Evolutionary conservation across 1,140 invertebrate genomes (phyloP).

Genomic region (Dolichoris vasculosae): DNA sequence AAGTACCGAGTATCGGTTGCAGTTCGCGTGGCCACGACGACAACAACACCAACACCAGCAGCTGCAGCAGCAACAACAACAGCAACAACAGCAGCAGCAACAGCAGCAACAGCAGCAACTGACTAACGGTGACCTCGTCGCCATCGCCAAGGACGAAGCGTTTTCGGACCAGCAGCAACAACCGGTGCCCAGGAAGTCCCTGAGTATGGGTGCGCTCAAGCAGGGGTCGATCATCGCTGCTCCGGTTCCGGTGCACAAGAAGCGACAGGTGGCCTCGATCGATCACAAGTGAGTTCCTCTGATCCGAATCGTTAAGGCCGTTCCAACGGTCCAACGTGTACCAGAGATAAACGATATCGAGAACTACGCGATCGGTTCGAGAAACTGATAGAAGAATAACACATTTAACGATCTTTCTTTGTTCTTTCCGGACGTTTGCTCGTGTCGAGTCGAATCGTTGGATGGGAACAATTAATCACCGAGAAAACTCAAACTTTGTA

Average conservation of each 20-base stretch:
- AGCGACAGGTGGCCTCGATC: slow-evolving; percentile 74
- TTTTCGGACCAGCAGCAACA: slow-evolving; percentile 5
- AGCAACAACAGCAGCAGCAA: slow-evolving; percentile 78
- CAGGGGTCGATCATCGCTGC: slow-evolving; percentile 72
- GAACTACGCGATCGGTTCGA: too few relatives aligned
- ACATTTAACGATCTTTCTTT: too few relatives aligned
- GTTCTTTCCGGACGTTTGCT: too few relatives aligned
- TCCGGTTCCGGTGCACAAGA: slow-evolving; percentile 78
- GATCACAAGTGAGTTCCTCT: slow-evolving; percentile 66
- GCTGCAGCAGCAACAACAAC: slow-evolving; percentile 77
- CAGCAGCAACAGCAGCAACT: slow-evolving; percentile 76
- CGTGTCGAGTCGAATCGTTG: too few relatives aligned
- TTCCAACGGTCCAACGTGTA: neutral
- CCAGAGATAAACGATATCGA: too few relatives aligned
- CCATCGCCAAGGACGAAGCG: slow-evolving; percentile 45
- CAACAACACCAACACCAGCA: slow-evolving; percentile 80
- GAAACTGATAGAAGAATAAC: too few relatives aligned
- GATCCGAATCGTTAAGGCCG: neutral
- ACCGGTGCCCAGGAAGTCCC: slow-evolving; percentile 82
- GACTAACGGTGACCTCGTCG: slow-evolving; percentile 77
- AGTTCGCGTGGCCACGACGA: slow-evolving; percentile 87
- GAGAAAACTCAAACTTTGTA: too few relatives aligned
- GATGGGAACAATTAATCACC: too few relatives aligned
- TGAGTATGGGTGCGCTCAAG: slow-evolving; percentile 89
- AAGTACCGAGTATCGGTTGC: slow-evolving; percentile 90